A percentile compares a stretch with the other conserved stretches of the same genome.
These are phyloP conservation scores for Lagodon rhomboides DNA, from an alignment of 2,797 vertebrate genomes.

Conservation along the genomic window DNA sequence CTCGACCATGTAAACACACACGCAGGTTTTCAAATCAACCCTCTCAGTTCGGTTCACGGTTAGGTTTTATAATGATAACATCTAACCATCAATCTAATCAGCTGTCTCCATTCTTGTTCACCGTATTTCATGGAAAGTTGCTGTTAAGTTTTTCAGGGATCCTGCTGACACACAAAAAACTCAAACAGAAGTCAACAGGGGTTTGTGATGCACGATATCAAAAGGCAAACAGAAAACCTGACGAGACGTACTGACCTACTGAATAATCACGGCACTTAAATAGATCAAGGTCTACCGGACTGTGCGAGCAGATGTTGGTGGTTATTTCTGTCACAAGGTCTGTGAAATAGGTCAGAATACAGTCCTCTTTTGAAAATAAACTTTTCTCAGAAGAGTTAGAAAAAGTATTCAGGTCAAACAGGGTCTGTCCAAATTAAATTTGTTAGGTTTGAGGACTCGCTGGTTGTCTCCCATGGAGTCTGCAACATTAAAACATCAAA, in stretches of 20 bases:
- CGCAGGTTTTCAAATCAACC: background rate
- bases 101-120: constrained; percentile 3
- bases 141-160: background rate
- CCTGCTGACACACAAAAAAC: background rate
- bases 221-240: constrained; percentile 31
- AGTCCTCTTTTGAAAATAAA: constrained; percentile 47
- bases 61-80: no score
- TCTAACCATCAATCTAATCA: constrained; percentile 10
- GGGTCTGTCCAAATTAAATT: constrained; percentile 13
- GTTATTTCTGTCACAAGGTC: constrained; percentile 65
- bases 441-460: constrained; percentile 1
- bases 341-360: constrained; percentile 58
- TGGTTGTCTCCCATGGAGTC: background rate
- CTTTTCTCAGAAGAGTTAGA: background rate
- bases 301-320: constrained; percentile 40
- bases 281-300: constrained; percentile 38
- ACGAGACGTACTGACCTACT: constrained; percentile 56
- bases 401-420: constrained; percentile 32
- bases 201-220: constrained; percentile 7
- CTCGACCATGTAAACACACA: background rate
- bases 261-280: constrained; percentile 40
- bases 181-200: background rate
- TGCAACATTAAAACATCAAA: constrained; percentile 16
- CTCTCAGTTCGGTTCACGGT: background rate
- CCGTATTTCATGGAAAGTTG: constrained; percentile 22